These are phyloP conservation scores for Scaptomyza tumidula DNA, from an alignment of 2,888 invertebrate species.

Conservation along the genomic window DNA sequence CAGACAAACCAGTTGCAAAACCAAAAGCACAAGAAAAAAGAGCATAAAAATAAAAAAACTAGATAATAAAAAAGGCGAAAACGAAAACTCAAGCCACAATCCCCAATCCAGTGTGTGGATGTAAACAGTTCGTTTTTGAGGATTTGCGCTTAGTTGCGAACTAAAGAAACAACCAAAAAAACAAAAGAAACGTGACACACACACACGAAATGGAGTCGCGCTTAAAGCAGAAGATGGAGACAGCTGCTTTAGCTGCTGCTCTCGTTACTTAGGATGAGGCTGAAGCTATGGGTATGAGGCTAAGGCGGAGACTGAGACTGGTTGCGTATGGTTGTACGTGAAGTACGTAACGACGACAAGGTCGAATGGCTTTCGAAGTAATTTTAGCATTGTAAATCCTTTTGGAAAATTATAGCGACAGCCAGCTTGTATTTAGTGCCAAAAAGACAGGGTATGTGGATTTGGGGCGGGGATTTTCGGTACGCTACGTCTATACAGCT, in stretches of 20 bases:
- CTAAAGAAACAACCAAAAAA: slow-evolving; percentile 22
- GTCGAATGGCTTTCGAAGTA: slow-evolving; percentile 79
- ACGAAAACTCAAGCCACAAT: neutral
- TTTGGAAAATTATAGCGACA: slow-evolving; percentile 79
- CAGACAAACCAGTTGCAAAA: slow-evolving; percentile 24
- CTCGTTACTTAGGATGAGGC: slow-evolving; percentile 5
- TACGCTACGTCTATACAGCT: slow-evolving; percentile 24
- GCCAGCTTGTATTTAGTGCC: slow-evolving; percentile 77
- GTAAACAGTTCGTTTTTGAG: slow-evolving; percentile 59
- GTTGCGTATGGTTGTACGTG: slow-evolving; percentile 26
- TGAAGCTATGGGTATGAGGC: neutral
- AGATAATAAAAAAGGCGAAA: slow-evolving; percentile 17
- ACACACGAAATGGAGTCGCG: slow-evolving; percentile 14
- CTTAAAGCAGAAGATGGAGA: slow-evolving; percentile 4
- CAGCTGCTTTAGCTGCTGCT: slow-evolving; percentile 10
- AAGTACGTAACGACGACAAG: slow-evolving; percentile 68
- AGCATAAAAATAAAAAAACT: neutral
- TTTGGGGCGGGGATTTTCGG: slow-evolving; percentile 11
- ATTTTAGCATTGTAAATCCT: slow-evolving; percentile 79
- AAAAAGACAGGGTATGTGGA: slow-evolving; percentile 9
- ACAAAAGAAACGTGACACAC: slow-evolving; percentile 1
- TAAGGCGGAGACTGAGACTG: neutral
- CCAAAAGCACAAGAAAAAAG: slow-evolving; percentile 11
- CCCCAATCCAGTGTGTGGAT: slow-evolving; percentile 28
- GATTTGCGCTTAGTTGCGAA: slow-evolving; percentile 71